These are phyloP conservation scores for Alligator mississippiensis DNA, from an alignment of 2,113 vertebrate species.

Conservation along the genomic window DNA sequence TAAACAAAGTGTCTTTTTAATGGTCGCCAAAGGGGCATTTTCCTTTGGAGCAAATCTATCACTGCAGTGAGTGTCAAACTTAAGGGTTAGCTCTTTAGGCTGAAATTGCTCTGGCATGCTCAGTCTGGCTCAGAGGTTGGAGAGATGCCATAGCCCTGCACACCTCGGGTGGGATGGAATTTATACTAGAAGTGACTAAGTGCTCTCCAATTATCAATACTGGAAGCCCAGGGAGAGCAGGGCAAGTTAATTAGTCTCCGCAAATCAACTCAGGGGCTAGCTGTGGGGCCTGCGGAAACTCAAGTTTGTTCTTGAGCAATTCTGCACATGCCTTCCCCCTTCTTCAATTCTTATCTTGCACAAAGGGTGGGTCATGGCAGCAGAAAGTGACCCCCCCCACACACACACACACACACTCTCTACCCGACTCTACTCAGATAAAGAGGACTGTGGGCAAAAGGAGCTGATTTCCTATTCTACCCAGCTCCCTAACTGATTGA, in stretches of 20 bases:
- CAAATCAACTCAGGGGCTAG: not conserved
- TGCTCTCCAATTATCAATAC: not conserved
- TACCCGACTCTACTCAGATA: not conserved
- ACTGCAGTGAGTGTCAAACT: fast-evolving
- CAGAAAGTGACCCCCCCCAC: not conserved
- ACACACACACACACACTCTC: not conserved
- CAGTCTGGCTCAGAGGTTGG: fast-evolving
- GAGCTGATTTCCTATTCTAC: slow-evolving; percentile 3
- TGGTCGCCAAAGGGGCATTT: not conserved
- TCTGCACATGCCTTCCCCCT: not conserved
- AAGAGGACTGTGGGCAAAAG: not conserved
- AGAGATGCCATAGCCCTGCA: not conserved
- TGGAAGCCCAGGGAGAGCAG: not conserved
- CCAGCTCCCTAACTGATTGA: slow-evolving; percentile 32
- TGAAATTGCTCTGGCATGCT: not conserved
- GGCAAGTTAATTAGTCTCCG: not conserved
- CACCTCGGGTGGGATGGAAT: not conserved
- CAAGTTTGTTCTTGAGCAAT: not conserved
- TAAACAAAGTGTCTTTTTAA: not conserved
- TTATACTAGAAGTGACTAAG: not conserved
- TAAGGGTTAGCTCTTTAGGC: not conserved
- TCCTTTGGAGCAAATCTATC: slow-evolving; percentile 5
- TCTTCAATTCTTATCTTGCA: not conserved
- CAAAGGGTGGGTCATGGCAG: not conserved
- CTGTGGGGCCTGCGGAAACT: not conserved